phyloP scores from a whole-genome alignment of 2,888 invertebrate species.

The Rhamnusium bicolor region DNA sequence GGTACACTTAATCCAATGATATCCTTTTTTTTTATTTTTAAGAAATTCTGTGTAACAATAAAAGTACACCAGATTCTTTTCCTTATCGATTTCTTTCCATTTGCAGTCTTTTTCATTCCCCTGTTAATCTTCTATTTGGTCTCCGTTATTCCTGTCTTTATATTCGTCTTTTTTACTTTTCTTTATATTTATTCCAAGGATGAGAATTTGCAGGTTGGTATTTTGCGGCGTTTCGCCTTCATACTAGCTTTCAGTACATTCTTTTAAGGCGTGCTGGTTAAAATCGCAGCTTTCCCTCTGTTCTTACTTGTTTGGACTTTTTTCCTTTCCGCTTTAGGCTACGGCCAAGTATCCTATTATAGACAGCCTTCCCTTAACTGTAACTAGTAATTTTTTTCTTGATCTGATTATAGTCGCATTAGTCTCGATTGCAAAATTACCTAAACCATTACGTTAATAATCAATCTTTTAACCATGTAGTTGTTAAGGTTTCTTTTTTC shows the following conservation, averaged over 20 bases:
- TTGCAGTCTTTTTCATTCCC: not conserved
- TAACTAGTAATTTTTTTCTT: too few relatives aligned
- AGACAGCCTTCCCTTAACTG: not conserved
- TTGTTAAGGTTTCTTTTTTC: too few relatives aligned
- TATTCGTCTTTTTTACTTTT: not conserved
- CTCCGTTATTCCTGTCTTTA: not conserved
- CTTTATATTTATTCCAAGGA: not conserved
- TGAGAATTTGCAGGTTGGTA: not conserved
- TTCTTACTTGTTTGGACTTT: not conserved
- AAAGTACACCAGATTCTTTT: not conserved
- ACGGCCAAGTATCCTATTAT: not conserved
- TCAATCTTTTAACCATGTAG: too few relatives aligned
- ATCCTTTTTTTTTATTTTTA: not conserved
- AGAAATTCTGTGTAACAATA: not conserved
- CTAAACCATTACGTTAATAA: too few relatives aligned
- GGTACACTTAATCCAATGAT: not conserved
- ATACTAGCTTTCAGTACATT: slow-evolving; percentile 4
- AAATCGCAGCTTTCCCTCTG: slow-evolving; percentile 15
- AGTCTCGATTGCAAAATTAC: too few relatives aligned
- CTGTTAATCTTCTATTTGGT: not conserved
- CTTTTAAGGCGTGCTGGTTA: slow-evolving; percentile 12
- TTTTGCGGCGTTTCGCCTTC: not conserved
- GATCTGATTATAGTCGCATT: too few relatives aligned
- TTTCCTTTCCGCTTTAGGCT: slow-evolving; percentile 24
- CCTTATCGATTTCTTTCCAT: not conserved